Evolutionary conservation across 2,888 invertebrate species (phyloP).

Genomic region (Uloborus plumipes): DNA sequence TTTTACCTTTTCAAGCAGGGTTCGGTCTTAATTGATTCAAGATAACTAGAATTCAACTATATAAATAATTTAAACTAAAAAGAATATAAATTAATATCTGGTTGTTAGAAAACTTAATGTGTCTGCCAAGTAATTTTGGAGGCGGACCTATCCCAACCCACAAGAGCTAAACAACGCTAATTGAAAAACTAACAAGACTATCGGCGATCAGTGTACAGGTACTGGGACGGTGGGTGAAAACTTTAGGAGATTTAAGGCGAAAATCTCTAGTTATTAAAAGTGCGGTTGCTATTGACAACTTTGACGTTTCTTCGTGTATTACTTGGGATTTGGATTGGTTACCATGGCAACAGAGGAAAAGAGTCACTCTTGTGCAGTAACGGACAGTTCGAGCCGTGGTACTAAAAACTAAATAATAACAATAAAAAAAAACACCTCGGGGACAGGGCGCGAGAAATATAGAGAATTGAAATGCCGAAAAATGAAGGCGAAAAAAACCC

Average conservation of each 20-base stretch:
- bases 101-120: too few relatives aligned
- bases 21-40: too few relatives aligned
- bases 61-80: too few relatives aligned
- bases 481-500: conserved; percentile 5
- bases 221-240: conserved; percentile 15
- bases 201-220: too few relatives aligned
- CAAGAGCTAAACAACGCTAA: too few relatives aligned
- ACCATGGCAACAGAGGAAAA: conserved; percentile 59
- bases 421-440: conserved; percentile 11
- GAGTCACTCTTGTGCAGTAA: conserved; percentile 48
- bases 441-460: conserved; percentile 16
- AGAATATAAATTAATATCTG: too few relatives aligned
- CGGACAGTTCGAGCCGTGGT: conserved; percentile 46
- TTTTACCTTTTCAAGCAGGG: too few relatives aligned
- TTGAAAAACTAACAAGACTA: too few relatives aligned
- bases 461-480: conserved; percentile 48
- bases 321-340: conserved; percentile 59
- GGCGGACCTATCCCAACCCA: too few relatives aligned
- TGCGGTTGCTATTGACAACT: conserved; percentile 66
- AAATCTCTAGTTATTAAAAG: conserved; percentile 66
- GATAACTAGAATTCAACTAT: too few relatives aligned
- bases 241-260: conserved; percentile 33
- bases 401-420: conserved; percentile 49
- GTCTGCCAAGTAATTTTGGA: too few relatives aligned
- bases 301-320: conserved; percentile 65